Base-by-base conservation (phyloP, 2,888 invertebrate genomes). In the Trichopria drosophilae region DNA sequence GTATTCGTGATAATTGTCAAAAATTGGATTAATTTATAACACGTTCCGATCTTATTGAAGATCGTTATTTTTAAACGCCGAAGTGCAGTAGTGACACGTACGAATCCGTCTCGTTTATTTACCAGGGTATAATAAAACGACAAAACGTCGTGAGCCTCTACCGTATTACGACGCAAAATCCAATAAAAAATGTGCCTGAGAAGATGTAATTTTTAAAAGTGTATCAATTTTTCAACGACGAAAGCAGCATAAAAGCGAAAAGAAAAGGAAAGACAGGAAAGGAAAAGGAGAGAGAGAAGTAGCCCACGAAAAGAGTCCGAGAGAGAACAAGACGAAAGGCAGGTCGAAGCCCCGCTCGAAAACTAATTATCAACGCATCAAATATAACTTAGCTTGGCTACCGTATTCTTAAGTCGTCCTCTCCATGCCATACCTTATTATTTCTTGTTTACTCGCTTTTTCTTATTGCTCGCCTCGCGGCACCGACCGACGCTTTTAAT, bases 361-460 rank as follows among this genome's bases (percentile, higher is more conserved):
- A 72, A 69, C 69, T 70, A 72, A 72, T 72, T 72, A 72, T 68
- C 72, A 72, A 71, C 69, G 70, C 71, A 72, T 71, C 71, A 72
- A 69, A 69, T 72, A 65, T 68, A 71, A 70, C 68, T 71, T 71
- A 67, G 65, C 61, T 60, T 60, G 58, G 71, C 71, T 71, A 69
- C 68, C 61, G 71, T 71, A 71, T 72, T 71, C 66, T 65, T 62
- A 59, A 66, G 62, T 56, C 61, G 48, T 48, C 46, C 55, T 58
- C 49, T 48, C 44, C 35, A 37, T 53, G 41, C 52, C 37, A 51
- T 56, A 59, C 60, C 62, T 58, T 62, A 60, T 61, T 61, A 63
- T 63, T 62, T 62, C 56, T 63, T 62, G 52, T 61, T 62, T 60
- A 57, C 59, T 57, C 56, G 47, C 47, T 48, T 59, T 55, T 55